These are phyloP conservation scores for Oncorhynchus nerka DNA, from an alignment of 2,113 vertebrate species.

Conservation along the genomic window DNA sequence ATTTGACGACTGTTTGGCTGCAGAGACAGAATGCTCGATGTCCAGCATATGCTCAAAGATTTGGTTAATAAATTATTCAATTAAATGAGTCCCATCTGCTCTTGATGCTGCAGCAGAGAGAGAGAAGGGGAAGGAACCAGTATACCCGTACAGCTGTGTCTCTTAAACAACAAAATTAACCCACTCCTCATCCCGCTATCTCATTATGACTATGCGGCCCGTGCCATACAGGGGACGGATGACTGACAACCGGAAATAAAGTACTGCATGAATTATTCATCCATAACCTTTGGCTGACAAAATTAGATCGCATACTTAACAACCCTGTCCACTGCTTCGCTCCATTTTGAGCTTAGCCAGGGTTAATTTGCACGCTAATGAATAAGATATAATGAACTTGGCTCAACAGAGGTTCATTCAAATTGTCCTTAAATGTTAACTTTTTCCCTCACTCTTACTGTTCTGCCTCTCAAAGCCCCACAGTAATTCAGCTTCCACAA, in stretches of 20 bases:
- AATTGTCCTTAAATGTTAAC: background rate
- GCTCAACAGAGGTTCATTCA: slow-evolving; percentile 19
- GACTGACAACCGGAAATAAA: slow-evolving; percentile 27
- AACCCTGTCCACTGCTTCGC: background rate
- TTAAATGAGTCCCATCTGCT: slow-evolving; percentile 46
- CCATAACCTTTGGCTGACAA: slow-evolving; percentile 39
- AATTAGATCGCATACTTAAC: slow-evolving; percentile 29
- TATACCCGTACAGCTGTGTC: slow-evolving; percentile 18
- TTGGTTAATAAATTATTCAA: slow-evolving; percentile 51
- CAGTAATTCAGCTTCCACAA: background rate
- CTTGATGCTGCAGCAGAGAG: slow-evolving; percentile 3
- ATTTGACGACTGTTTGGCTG: slow-evolving; percentile 22
- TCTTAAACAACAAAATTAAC: background rate
- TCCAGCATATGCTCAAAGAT: slow-evolving; percentile 47
- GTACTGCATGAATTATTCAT: slow-evolving; percentile 33
- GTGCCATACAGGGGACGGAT: background rate
- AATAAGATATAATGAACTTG: slow-evolving; percentile 36
- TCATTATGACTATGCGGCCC: background rate
- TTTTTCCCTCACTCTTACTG: slow-evolving; percentile 18
- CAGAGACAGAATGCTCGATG: slow-evolving; percentile 32
- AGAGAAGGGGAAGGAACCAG: background rate
- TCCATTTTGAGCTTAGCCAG: slow-evolving; percentile 15
- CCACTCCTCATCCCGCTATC: background rate
- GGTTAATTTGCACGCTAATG: slow-evolving; percentile 43
- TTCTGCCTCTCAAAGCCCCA: background rate